phyloP scores from a whole-genome alignment of 2,797 vertebrate species.

The Neosilurus mollespiculum region DNA sequence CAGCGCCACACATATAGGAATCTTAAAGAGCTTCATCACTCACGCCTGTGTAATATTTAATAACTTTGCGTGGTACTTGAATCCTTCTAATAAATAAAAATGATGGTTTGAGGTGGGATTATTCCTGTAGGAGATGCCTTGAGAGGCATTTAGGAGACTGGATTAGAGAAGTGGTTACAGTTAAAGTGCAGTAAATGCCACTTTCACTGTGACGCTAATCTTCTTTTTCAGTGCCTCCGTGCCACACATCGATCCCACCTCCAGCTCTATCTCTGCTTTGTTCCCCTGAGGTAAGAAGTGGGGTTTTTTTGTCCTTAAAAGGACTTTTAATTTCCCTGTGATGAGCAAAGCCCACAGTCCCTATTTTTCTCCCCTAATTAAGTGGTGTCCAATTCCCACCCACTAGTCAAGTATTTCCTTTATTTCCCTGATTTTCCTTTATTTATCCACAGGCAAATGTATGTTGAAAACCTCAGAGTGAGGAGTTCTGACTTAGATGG shows the following conservation, averaged over 20 bases:
- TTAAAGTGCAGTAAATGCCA: conserved; percentile 57
- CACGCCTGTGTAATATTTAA: conserved; percentile 37
- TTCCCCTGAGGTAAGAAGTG: conserved; percentile 47
- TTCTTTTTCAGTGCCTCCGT: conserved; percentile 49
- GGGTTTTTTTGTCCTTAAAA: conserved; percentile 50
- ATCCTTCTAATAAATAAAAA: conserved; percentile 47
- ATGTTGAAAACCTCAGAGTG: too few relatives aligned
- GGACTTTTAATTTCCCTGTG: conserved; percentile 62
- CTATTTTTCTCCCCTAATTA: too few relatives aligned
- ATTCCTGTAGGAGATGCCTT: conserved; percentile 32
- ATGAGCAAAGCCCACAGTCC: conserved; percentile 55
- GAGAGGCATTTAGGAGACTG: conserved; percentile 49
- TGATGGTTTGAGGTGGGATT: conserved; percentile 47
- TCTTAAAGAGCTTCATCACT: conserved; percentile 11
- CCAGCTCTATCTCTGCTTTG: conserved; percentile 44
- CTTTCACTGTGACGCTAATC: conserved; percentile 56
- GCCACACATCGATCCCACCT: conserved; percentile 62
- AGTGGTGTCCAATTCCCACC: too few relatives aligned
- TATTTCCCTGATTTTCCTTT: too few relatives aligned
- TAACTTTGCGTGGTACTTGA: conserved; percentile 20
- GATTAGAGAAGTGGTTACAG: conserved; percentile 49
- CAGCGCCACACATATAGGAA: not conserved
- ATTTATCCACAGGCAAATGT: too few relatives aligned
- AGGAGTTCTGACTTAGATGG: too few relatives aligned
- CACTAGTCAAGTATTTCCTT: too few relatives aligned